Conservation (phyloP, 2,797 vertebrate species). For the Danio kyathit region DNA sequence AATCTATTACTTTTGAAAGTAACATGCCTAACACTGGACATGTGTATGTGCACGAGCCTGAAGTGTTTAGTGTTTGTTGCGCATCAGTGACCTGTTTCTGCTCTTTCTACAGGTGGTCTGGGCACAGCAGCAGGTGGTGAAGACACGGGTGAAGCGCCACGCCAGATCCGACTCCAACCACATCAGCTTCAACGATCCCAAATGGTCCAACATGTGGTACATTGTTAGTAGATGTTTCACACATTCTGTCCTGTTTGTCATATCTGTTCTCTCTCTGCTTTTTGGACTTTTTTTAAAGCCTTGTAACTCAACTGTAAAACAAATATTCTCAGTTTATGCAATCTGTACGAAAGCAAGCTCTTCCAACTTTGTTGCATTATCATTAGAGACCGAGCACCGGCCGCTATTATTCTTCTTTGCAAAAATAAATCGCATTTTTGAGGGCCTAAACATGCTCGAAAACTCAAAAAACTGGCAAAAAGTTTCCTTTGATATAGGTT, state of each 20-base stretch:
- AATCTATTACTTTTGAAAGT: too few species aligned
- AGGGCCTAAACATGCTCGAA: too few species aligned
- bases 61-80: constrained; percentile 40
- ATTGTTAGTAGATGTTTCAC: constrained; percentile 81
- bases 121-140: constrained; percentile 90
- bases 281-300: background rate
- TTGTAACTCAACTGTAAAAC: too few species aligned
- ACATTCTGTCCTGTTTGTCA: background rate
- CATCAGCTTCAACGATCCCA: constrained; percentile 88
- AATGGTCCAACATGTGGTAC: constrained; percentile 97
- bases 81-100: background rate
- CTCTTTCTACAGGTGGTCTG: constrained; percentile 83
- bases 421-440: too few species aligned
- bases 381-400: too few species aligned
- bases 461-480: too few species aligned
- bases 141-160: constrained; percentile 86
- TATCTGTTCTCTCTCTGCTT: background rate
- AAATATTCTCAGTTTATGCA: too few species aligned
- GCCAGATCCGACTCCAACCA: constrained; percentile 70
- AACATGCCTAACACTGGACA: too few species aligned
- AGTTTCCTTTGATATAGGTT: too few species aligned
- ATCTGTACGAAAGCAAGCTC: too few species aligned
- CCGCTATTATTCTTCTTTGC: too few species aligned
- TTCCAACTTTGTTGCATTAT: too few species aligned
- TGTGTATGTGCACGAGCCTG: background rate